These are phyloP conservation scores for Morinoia aosen DNA, from an alignment of 2,888 invertebrate genomes.

Conservation along the genomic window DNA sequence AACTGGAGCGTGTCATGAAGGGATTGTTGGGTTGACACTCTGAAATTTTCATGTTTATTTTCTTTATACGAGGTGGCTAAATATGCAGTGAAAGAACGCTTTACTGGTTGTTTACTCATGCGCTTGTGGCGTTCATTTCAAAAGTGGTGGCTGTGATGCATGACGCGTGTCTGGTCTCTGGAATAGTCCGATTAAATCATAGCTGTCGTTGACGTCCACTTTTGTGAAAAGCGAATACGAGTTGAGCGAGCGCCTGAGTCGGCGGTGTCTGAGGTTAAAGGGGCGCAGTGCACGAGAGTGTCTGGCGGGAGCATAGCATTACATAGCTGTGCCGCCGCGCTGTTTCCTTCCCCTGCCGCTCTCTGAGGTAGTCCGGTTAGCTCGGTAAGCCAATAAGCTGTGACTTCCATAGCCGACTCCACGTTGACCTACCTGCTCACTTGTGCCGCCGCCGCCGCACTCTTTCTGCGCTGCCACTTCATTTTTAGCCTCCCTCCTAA, in stretches of 20 bases:
- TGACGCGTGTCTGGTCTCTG: not conserved
- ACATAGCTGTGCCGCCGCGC: not conserved
- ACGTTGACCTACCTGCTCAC: not conserved
- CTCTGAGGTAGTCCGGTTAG: not conserved
- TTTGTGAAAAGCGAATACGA: not conserved
- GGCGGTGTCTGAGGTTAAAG: slow-evolving; percentile 33
- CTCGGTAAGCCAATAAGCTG: slow-evolving; percentile 9
- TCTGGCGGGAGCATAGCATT: not conserved
- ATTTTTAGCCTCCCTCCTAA: not conserved
- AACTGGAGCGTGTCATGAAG: not conserved
- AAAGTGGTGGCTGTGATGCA: not conserved
- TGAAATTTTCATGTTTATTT: not conserved
- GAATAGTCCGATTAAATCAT: not conserved
- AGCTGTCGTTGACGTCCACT: not conserved
- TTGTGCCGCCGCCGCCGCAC: not conserved
- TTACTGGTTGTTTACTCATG: not conserved
- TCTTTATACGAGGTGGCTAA: not conserved
- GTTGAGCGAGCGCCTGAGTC: not conserved
- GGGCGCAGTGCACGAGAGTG: slow-evolving; percentile 13
- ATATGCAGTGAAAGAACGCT: not conserved
- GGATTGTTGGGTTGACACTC: not conserved
- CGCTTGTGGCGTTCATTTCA: not conserved
- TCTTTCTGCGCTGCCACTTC: not conserved
- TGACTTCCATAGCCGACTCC: not conserved
- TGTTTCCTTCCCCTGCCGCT: not conserved